phyloP scores from a whole-genome alignment of 2,113 vertebrate genomes.

The Stigmatopora argus region DNA sequence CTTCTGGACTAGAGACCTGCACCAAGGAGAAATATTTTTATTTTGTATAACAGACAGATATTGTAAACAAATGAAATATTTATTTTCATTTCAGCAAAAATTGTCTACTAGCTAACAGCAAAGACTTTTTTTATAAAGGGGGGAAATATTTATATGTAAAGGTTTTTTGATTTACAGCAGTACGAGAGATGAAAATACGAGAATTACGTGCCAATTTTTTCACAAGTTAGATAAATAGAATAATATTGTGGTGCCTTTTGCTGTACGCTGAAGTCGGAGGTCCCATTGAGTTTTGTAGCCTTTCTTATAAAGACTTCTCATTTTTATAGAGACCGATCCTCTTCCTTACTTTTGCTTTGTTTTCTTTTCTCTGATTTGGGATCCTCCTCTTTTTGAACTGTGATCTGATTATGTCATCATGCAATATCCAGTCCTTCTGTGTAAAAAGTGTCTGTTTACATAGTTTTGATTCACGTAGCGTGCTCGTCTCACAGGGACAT shows the following conservation, averaged over 20 bases:
- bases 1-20: conserved; percentile 75
- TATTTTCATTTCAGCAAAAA: conserved; percentile 99
- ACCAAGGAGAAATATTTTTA: conserved; percentile 93
- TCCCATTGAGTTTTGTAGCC: conserved; percentile 87
- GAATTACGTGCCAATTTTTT: conserved; percentile 98
- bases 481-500: conserved; percentile 61
- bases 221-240: conserved; percentile 95
- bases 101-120: conserved; percentile 99
- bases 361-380: conserved; percentile 68
- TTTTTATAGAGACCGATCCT: conserved; percentile 72
- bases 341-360: conserved; percentile 69
- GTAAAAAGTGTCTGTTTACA: conserved; percentile 78
- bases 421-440: conserved; percentile 77
- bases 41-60: conserved; percentile 98
- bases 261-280: conserved; percentile 94
- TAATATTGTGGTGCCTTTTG: conserved; percentile 99
- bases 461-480: conserved; percentile 61
- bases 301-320: conserved; percentile 81
- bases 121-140: conserved; percentile 97
- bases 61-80: conserved; percentile 99
- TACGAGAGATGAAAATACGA: conserved; percentile 77
- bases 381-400: conserved; percentile 78
- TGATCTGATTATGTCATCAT: conserved; percentile 78
- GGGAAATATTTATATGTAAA: conserved; percentile 98
- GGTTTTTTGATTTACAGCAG: conserved; percentile 96